These are phyloP conservation scores for Mustela lutreola DNA, from an alignment of 2,113 vertebrate species.

Conservation along the genomic window DNA sequence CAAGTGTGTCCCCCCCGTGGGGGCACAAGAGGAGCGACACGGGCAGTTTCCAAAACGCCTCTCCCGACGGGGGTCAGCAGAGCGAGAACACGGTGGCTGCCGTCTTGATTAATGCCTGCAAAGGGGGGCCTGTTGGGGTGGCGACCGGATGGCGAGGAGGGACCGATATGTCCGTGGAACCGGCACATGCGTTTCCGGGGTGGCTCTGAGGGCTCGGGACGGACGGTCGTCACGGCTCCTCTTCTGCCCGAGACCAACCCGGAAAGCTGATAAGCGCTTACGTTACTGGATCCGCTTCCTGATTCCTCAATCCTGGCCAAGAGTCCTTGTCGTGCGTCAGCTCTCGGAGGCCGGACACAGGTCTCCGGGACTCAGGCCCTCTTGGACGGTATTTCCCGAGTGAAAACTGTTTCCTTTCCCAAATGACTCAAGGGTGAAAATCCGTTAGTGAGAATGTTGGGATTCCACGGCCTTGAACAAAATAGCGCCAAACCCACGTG, in stretches of 20 bases:
- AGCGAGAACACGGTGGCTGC: background rate
- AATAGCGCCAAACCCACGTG: background rate
- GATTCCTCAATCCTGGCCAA: background rate
- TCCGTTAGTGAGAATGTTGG: no score
- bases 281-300: background rate
- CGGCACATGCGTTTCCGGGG: background rate
- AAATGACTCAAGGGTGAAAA: background rate
- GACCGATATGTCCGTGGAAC: background rate
- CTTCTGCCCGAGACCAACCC: slow-evolving; percentile 40
- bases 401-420: background rate
- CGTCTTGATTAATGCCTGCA: fast-evolving
- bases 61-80: slow-evolving; percentile 50
- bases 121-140: fast-evolving
- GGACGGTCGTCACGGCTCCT: background rate
- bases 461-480: background rate
- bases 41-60: background rate
- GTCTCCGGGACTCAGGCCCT: background rate
- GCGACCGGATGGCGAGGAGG: background rate
- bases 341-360: background rate
- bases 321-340: background rate
- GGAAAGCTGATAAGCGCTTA: background rate
- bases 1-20: background rate
- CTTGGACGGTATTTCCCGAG: background rate
- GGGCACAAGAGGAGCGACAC: background rate
- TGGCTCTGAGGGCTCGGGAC: slow-evolving; percentile 17